Percentiles rank a stretch among this genome's conserved stretches.
Conservation (phyloP, 2,113 vertebrate genomes). For the Sander lucioperca region DNA sequence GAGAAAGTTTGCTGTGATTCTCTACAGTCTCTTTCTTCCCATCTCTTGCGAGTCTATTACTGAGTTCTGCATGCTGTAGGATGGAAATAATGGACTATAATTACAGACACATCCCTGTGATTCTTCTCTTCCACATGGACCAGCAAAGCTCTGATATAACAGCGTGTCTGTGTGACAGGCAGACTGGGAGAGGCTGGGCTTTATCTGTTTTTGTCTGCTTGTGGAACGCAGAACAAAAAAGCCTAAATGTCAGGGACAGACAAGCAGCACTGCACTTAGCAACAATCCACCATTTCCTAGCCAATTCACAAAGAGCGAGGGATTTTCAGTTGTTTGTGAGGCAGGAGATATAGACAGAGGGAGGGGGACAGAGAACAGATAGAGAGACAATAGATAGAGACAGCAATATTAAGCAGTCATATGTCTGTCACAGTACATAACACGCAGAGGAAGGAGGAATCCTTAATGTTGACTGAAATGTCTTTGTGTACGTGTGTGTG, state of each 20-base stretch:
- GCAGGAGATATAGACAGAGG: constrained; percentile 18
- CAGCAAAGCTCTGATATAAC: constrained; percentile 38
- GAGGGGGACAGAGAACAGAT: constrained; percentile 27
- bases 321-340: constrained; percentile 58
- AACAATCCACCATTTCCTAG: constrained; percentile 67
- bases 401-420: constrained; percentile 67
- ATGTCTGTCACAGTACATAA: constrained; percentile 66
- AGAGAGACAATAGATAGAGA: constrained; percentile 54
- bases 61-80: neutral
- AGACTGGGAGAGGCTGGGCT: constrained; percentile 27
- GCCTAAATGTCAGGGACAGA: constrained; percentile 74
- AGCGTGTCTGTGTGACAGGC: constrained; percentile 44
- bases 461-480: constrained; percentile 43
- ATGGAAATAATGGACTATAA: constrained; percentile 21
- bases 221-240: constrained; percentile 68
- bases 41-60: neutral
- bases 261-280: constrained; percentile 64
- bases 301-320: constrained; percentile 62
- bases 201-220: constrained; percentile 66
- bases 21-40: neutral
- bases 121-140: neutral
- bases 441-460: constrained; percentile 47
- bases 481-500: constrained; percentile 30
- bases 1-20: neutral
- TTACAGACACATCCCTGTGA: neutral